Conservation (phyloP, 1,140 invertebrate genomes). For the Orchesella cincta region DNA sequence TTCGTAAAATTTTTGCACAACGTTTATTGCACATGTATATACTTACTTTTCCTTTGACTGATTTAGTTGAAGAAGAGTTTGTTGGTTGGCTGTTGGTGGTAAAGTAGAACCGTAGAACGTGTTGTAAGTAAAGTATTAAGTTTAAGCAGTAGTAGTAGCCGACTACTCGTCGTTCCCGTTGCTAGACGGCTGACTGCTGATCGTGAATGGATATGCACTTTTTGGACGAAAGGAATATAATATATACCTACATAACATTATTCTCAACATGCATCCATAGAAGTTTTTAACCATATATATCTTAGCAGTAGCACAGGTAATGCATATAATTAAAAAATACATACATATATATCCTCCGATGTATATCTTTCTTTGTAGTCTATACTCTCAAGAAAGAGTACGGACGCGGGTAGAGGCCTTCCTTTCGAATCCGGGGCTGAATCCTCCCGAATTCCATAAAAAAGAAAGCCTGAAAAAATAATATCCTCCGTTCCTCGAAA, state of each 20-base stretch:
- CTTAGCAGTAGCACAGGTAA: not conserved
- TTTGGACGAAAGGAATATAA: not conserved
- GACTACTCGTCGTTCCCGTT: constrained; percentile 20
- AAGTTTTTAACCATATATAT: constrained; percentile 5
- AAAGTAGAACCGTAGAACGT: too few relatives aligned
- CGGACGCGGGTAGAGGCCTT: constrained; percentile 28
- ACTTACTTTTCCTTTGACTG: too few relatives aligned
- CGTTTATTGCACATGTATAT: too few relatives aligned
- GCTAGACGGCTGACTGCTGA: constrained; percentile 18
- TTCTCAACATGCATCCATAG: constrained; percentile 6
- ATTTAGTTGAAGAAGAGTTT: too few relatives aligned
- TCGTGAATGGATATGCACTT: constrained; percentile 15
- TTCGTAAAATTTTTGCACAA: too few relatives aligned
- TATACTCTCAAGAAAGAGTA: constrained; percentile 26
- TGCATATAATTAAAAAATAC: not conserved
- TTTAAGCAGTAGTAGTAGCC: not conserved
- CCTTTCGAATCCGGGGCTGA: constrained; percentile 23
- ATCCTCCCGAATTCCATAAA: constrained; percentile 27
- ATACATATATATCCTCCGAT: constrained; percentile 3
- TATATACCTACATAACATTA: constrained; percentile 1
- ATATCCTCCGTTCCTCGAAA: too few relatives aligned
- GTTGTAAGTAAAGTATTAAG: too few relatives aligned
- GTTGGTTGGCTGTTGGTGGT: too few relatives aligned
- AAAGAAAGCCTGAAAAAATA: constrained; percentile 12
- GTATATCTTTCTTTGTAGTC: constrained; percentile 27